A percentile compares a stretch with the other conserved stretches of the same genome.
Evolutionary conservation across 2,113 vertebrate species (phyloP).

Genomic region (Daboia siamensis): DNA sequence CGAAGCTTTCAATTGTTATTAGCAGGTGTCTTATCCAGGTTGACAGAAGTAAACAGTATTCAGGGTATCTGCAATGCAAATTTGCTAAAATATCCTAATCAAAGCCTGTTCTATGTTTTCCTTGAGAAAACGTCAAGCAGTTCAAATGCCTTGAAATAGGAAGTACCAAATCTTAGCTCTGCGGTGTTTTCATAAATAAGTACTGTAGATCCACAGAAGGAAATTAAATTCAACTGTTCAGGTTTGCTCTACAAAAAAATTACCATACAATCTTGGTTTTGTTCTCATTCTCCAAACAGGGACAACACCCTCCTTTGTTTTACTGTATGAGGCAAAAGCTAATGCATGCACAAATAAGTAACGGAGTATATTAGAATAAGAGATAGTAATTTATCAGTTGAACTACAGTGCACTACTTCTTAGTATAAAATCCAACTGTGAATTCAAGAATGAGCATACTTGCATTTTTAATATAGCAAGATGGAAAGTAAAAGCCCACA

Average conservation of each 20-base stretch:
- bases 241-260: neutral
- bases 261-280: neutral
- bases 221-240: neutral
- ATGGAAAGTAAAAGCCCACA: neutral
- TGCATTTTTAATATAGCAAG: neutral
- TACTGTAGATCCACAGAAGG: neutral
- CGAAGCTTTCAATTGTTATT: neutral
- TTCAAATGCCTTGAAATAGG: neutral
- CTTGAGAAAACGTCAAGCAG: neutral
- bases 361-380: neutral
- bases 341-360: neutral
- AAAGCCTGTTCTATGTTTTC: neutral
- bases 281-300: neutral
- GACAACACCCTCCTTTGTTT: neutral
- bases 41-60: slow-evolving; percentile 2
- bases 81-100: neutral
- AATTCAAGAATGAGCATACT: neutral
- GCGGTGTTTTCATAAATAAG: neutral
- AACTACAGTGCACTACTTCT: neutral
- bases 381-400: neutral
- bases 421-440: neutral
- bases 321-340: neutral
- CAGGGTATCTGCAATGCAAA: neutral
- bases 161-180: neutral
- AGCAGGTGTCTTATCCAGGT: neutral